Evolutionary conservation across 1,140 invertebrate species (phyloP).

Genomic region (Apis florea): DNA sequence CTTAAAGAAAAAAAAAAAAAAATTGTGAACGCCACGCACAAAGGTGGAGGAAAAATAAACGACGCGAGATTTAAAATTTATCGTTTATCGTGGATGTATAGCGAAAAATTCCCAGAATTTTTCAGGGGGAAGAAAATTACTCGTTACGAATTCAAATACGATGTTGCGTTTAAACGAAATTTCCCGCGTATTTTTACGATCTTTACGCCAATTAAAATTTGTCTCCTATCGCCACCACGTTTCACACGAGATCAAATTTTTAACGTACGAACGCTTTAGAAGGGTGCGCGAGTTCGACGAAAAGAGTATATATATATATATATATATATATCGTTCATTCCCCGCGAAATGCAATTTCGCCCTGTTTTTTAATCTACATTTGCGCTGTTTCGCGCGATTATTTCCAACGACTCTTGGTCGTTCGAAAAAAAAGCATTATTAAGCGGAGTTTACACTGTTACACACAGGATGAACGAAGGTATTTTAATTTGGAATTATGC

Average conservation of each 20-base stretch:
- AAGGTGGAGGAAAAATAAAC: neutral
- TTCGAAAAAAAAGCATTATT: too few species aligned
- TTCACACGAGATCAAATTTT: neutral
- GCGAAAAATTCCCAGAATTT: constrained; percentile 12
- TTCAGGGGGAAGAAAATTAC: neutral
- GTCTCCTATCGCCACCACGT: neutral
- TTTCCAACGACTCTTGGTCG: too few species aligned
- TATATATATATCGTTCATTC: too few species aligned
- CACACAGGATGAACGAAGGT: too few species aligned
- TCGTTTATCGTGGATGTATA: neutral
- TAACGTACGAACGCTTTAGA: too few species aligned
- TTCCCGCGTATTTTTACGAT: neutral
- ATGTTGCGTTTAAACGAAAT: neutral
- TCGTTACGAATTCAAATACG: neutral
- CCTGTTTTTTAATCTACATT: too few species aligned
- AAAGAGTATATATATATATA: too few species aligned
- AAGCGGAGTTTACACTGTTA: too few species aligned
- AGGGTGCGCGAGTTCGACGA: too few species aligned
- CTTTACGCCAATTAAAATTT: neutral
- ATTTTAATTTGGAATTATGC: too few species aligned
- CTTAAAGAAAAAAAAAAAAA: neutral
- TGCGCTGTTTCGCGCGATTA: too few species aligned
- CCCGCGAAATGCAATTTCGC: too few species aligned
- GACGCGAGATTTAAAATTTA: constrained; percentile 7
- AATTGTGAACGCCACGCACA: neutral